A percentile compares a stretch with the other conserved stretches of the same genome.
Conservation (phyloP, 2,888 invertebrate species). For the Atethmia centrago region DNA sequence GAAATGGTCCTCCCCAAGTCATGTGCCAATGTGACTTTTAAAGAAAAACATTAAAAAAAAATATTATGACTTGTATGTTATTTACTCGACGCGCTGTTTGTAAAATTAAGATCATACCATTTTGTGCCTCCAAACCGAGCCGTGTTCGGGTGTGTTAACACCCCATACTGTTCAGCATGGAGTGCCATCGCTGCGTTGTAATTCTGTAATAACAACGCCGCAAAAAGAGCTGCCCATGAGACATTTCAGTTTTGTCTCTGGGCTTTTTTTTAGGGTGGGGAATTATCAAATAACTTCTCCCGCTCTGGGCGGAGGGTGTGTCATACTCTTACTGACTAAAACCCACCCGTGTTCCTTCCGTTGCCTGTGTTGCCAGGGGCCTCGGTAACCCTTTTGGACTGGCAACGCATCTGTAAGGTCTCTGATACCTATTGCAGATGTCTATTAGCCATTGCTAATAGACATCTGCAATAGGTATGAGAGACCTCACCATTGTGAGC, state of each 20-base stretch:
- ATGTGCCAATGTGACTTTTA: slow-evolving; percentile 59
- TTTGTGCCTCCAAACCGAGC: background rate
- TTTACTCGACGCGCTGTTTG: background rate
- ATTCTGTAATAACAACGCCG: too few species aligned
- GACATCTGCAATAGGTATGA: too few species aligned
- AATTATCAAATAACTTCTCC: too few species aligned
- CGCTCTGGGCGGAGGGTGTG: too few species aligned
- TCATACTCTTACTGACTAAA: too few species aligned
- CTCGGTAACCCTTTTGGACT: too few species aligned
- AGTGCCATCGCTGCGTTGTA: background rate
- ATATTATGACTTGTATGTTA: background rate
- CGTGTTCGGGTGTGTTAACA: background rate
- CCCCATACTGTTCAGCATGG: background rate
- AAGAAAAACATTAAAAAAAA: slow-evolving; percentile 9
- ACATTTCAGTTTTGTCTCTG: background rate
- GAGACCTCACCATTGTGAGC: too few species aligned
- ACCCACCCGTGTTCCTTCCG: too few species aligned
- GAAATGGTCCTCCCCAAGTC: slow-evolving; percentile 2
- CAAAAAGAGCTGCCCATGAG: too few species aligned
- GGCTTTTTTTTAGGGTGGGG: too few species aligned
- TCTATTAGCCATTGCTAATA: background rate
- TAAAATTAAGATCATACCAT: background rate
- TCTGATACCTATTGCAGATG: background rate
- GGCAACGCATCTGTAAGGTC: background rate
- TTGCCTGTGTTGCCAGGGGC: too few species aligned